Evolutionary conservation across 2,113 vertebrate species (phyloP).

Genomic region (Channa maculata): DNA sequence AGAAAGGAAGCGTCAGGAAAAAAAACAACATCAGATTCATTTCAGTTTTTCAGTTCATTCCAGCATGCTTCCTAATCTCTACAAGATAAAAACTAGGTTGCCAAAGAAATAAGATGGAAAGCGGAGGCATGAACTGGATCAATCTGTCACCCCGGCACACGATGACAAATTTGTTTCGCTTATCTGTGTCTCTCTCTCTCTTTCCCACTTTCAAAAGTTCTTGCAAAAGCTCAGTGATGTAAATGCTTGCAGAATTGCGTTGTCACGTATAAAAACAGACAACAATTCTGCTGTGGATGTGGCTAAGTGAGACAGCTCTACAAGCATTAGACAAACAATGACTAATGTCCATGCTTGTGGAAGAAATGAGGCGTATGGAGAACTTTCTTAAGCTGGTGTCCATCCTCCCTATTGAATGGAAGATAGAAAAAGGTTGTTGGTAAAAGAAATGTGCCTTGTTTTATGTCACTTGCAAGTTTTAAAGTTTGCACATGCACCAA

Average conservation of each 20-base stretch:
- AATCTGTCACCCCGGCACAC: conserved; percentile 9
- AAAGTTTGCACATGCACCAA: neutral
- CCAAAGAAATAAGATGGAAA: conserved; percentile 28
- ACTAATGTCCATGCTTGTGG: conserved; percentile 34
- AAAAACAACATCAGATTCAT: conserved; percentile 15
- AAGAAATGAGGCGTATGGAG: conserved; percentile 12
- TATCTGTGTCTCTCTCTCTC: conserved; percentile 3
- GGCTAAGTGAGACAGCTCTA: conserved; percentile 24
- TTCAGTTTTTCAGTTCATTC: conserved; percentile 27
- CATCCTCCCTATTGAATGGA: neutral
- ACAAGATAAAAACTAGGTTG: conserved; percentile 64
- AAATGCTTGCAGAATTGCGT: conserved; percentile 16
- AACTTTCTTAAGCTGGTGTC: conserved; percentile 9
- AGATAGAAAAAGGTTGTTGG: conserved; percentile 11
- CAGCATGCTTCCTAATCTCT: conserved; percentile 42
- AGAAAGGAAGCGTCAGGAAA: neutral
- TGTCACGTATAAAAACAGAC: conserved; percentile 4
- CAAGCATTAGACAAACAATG: conserved; percentile 37
- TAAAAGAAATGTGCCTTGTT: conserved; percentile 9
- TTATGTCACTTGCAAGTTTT: neutral
- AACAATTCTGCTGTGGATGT: conserved; percentile 16
- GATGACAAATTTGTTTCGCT: conserved; percentile 26
- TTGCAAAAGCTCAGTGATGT: conserved; percentile 25
- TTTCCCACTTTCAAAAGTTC: neutral
- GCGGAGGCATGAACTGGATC: conserved; percentile 7